phyloP scores from a whole-genome alignment of 2,797 vertebrate genomes.

The Pterois miles region DNA sequence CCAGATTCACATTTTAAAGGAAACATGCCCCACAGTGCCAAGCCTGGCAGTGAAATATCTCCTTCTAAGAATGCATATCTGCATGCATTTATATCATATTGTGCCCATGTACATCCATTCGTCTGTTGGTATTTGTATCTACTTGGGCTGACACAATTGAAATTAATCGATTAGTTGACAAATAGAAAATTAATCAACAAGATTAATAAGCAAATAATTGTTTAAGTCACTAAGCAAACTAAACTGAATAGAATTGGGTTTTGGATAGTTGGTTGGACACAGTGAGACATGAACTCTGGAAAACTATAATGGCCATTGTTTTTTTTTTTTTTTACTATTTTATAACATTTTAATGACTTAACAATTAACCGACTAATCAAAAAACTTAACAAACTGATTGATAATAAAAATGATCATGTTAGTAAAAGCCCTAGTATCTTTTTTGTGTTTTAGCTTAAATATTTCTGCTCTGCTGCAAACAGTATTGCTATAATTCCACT shows the following conservation, averaged over 20 bases:
- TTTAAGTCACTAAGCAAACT: neutral
- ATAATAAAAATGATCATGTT: neutral
- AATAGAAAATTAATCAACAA: neutral
- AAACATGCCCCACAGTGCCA: neutral
- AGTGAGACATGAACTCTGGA: neutral
- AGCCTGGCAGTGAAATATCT: neutral
- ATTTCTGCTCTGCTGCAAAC: neutral
- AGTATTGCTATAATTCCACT: neutral
- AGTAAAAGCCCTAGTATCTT: no score
- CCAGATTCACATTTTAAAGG: conserved; percentile 11
- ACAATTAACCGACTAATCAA: neutral
- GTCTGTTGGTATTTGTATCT: neutral
- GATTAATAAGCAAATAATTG: neutral
- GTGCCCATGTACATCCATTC: neutral
- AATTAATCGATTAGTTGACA: neutral
- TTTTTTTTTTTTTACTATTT: neutral
- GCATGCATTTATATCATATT: neutral
- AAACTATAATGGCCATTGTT: neutral
- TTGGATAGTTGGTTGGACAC: neutral
- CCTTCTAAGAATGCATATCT: conserved; percentile 4
- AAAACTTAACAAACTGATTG: no score
- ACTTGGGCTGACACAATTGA: neutral
- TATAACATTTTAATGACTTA: neutral
- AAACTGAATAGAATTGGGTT: neutral
- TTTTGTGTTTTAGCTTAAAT: neutral